Base-by-base conservation (phyloP, 2,888 invertebrate species). In the Caenorhabditis imperialis region DNA sequence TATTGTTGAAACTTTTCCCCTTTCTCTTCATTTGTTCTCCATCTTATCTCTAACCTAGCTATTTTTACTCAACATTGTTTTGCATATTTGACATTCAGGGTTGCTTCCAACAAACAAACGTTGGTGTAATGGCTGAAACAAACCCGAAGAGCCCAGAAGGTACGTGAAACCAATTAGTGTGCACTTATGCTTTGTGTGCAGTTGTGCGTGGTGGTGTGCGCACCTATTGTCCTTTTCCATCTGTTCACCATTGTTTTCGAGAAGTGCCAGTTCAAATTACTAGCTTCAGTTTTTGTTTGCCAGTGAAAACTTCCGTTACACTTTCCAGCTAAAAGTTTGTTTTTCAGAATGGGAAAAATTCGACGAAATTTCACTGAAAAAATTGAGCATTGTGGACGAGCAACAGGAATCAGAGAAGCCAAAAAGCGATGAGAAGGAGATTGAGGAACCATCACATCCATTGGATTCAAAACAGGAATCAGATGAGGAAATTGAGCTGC, bases 321-420 rank as follows among this genome's bases (percentile, higher is more conserved):
- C n/a, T n/a, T n/a, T n/a, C n/a, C n/a, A n/a, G n/a, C n/a, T n/a
- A n/a, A n/a, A n/a, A n/a, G n/a, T n/a, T n/a, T n/a, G 1, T 33
- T 53, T 63, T 65, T 37, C 40, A 69, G 69, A 62, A 47, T 75
- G 74, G 74, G 74, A 75, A 35, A 55, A 42, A 23, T 75, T 75
- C 51, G 74, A 75, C 58, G 58, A 69, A 30, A 42, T 75, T 45
- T 75, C 74, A 8, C 47, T 75, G 10, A 55, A 69, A 23, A 48
- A 55, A n/a, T 25, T 74, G 1, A 33, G 18, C 7, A 33, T 61
- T 3, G 47, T 25, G 12, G 40, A 63, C 54, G 63, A 65, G 16
- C 54, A 74, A 51, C 16, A 45, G 37, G 20, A 48, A 54, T 23
- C 23, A 23, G 42, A 22, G 22, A 50, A 50, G 33, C 25, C 33